Conservation (phyloP, 2,797 vertebrate genomes). For the Channallabes apus region DNA sequence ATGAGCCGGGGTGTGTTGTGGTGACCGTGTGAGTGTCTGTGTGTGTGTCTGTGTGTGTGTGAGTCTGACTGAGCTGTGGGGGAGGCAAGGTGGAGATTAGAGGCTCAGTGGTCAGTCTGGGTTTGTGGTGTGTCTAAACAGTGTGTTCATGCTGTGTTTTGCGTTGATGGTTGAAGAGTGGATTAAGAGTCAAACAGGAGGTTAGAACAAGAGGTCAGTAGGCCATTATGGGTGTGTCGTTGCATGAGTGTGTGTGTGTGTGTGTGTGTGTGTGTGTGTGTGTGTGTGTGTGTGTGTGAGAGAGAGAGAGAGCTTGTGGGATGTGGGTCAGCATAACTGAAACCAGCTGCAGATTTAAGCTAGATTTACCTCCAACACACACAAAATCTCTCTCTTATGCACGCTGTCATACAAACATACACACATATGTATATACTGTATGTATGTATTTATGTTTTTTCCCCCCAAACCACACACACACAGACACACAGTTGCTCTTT, state of each 20-base stretch:
- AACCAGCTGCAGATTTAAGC: constrained; percentile 50
- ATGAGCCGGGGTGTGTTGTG: constrained; percentile 7
- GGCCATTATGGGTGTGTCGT: neutral
- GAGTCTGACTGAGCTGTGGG: neutral
- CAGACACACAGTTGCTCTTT: neutral
- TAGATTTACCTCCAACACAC: constrained; percentile 47
- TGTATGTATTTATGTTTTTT: too few relatives aligned
- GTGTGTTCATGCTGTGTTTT: neutral
- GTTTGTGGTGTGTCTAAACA: constrained; percentile 16
- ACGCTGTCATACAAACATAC: neutral
- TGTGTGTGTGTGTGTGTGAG: neutral
- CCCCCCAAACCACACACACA: neutral
- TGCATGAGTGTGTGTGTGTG: neutral
- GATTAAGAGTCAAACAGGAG: neutral
- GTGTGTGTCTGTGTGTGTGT: constrained; percentile 10
- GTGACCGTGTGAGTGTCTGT: neutral
- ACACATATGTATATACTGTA: neutral
- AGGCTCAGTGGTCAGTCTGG: constrained; percentile 21
- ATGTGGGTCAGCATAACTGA: constrained; percentile 54
- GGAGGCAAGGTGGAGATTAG: neutral
- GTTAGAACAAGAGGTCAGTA: constrained; percentile 33
- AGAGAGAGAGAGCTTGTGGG: constrained; percentile 36
- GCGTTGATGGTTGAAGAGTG: neutral
- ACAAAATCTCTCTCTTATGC: neutral
- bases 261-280: neutral